Evolutionary conservation across 2,888 invertebrate species (phyloP).

Genomic region (Camponotus fellah): DNA sequence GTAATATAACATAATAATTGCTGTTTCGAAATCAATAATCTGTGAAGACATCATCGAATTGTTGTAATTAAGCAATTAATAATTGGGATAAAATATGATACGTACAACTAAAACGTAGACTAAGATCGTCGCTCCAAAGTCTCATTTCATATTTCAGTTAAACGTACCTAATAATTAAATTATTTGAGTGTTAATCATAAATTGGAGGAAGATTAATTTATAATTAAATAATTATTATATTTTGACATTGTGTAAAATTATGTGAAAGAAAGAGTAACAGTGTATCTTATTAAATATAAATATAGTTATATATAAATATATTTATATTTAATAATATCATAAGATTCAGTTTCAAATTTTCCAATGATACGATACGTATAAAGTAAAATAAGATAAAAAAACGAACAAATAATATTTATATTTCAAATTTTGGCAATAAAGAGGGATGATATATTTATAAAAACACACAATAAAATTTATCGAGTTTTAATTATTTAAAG

Average conservation of each 20-base stretch:
- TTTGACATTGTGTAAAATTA: neutral
- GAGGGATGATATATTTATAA: neutral
- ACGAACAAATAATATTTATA: neutral
- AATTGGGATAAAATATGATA: neutral
- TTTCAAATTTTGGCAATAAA: neutral
- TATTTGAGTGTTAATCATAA: neutral
- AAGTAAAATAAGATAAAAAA: neutral
- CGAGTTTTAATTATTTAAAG: conserved; percentile 21
- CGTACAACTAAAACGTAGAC: too few species aligned
- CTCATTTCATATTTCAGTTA: too few species aligned
- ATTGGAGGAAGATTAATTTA: neutral
- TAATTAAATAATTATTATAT: neutral
- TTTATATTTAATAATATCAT: neutral
- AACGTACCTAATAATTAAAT: neutral
- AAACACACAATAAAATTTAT: conserved; percentile 9
- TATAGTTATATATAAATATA: neutral
- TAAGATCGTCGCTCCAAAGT: too few species aligned
- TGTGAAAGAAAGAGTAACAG: neutral
- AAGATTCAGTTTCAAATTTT: neutral
- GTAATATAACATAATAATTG: conserved; percentile 11
- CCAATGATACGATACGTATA: neutral
- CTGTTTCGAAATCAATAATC: neutral
- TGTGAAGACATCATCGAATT: neutral
- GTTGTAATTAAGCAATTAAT: neutral
- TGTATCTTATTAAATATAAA: neutral